Evolutionary conservation across 1,140 invertebrate species (phyloP).

Genomic region (Orius insidiosus): DNA sequence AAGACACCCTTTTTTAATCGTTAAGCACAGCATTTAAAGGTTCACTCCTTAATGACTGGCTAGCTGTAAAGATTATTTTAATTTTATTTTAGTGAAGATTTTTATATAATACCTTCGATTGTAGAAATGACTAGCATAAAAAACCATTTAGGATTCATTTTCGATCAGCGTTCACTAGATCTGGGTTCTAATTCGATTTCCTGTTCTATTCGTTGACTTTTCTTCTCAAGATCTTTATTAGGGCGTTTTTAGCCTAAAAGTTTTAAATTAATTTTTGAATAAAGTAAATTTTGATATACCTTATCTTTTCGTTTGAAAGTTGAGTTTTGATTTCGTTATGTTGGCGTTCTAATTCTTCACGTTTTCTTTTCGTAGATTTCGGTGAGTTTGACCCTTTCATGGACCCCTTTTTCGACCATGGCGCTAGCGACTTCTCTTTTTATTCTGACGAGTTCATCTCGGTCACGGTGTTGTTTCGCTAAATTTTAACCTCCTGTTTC

Average conservation of each 20-base stretch:
- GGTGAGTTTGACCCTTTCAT: slow-evolving; percentile 56
- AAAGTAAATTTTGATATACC: slow-evolving; percentile 34
- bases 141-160: no score
- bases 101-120: no score
- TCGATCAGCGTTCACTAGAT: slow-evolving; percentile 5
- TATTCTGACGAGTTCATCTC: slow-evolving; percentile 71
- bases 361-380: slow-evolving; percentile 56
- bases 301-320: slow-evolving; percentile 47
- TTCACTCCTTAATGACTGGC: no score
- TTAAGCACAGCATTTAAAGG: no score
- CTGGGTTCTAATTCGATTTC: slow-evolving; percentile 3
- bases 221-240: slow-evolving; percentile 4
- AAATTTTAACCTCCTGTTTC: slow-evolving; percentile 71
- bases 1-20: no score
- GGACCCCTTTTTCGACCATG: slow-evolving; percentile 65
- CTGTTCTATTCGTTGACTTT: background rate
- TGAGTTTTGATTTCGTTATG: slow-evolving; percentile 56
- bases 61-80: no score
- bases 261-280: background rate
- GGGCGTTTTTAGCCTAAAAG: slow-evolving; percentile 3
- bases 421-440: slow-evolving; percentile 54
- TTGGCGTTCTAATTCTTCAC: slow-evolving; percentile 52
- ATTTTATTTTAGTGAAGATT: no score
- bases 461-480: slow-evolving; percentile 63
- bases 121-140: no score